Conservation (phyloP, 2,113 vertebrate genomes). For the Sminthopsis crassicaudata region DNA sequence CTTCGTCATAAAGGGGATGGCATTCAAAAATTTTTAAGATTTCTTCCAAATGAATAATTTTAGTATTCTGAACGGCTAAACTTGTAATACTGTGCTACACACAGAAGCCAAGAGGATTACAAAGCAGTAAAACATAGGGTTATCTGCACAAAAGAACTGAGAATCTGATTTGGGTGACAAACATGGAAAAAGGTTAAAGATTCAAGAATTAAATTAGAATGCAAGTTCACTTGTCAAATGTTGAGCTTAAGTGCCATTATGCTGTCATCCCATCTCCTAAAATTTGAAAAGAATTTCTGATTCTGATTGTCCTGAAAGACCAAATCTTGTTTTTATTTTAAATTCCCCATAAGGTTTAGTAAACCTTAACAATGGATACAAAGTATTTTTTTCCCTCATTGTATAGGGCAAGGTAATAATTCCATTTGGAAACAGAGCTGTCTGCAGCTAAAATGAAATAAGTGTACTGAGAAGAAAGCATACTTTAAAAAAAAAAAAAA, state of each 20-base stretch:
- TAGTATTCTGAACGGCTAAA: neutral
- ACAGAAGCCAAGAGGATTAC: neutral
- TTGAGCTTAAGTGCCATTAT: slow-evolving; percentile 3
- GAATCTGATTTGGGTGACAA: slow-evolving; percentile 5
- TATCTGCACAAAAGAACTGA: slow-evolving; percentile 1
- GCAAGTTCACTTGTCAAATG: slow-evolving; percentile 35
- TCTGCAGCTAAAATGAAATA: neutral
- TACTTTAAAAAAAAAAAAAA: slow-evolving; percentile 36
- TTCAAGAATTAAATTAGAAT: slow-evolving; percentile 1
- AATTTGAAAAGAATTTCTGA: slow-evolving; percentile 22
- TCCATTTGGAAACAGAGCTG: slow-evolving; percentile 37
- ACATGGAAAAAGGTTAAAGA: neutral
- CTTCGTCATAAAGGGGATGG: neutral
- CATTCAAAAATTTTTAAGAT: neutral
- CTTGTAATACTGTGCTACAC: neutral
- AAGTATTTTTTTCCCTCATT: slow-evolving; percentile 7
- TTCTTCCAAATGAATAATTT: neutral
- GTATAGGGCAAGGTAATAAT: slow-evolving; percentile 31
- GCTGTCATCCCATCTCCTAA: neutral
- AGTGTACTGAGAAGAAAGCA: neutral
- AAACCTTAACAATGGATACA: neutral
- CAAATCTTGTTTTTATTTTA: slow-evolving; percentile 24
- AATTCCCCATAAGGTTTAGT: slow-evolving; percentile 15
- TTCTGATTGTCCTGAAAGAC: neutral
- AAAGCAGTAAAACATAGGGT: neutral